Conservation (phyloP, 2,888 invertebrate genomes). For the Lissonota sp. region DNA sequence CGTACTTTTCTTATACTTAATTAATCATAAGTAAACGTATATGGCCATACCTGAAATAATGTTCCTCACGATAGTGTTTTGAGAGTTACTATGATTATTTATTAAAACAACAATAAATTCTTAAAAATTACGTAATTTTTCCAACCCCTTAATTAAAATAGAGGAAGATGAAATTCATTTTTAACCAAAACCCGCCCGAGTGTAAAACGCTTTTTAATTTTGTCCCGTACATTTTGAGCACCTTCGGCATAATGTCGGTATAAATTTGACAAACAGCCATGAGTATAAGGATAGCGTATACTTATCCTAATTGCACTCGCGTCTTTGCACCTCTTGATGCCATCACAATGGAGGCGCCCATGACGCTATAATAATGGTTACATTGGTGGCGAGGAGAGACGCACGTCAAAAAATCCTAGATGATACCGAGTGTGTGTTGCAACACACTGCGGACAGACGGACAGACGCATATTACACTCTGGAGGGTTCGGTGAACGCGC, state of each 20-base stretch:
- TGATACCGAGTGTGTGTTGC: slow-evolving; percentile 22
- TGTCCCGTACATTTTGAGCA: background rate
- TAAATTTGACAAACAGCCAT: slow-evolving; percentile 13
- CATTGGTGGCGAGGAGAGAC: slow-evolving; percentile 16
- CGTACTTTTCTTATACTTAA: too few relatives aligned
- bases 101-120: too few relatives aligned
- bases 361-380: slow-evolving; percentile 46
- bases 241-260: background rate
- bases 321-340: slow-evolving; percentile 39
- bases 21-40: too few relatives aligned
- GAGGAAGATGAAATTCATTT: too few relatives aligned
- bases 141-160: too few relatives aligned
- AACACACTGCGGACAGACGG: slow-evolving; percentile 4
- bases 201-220: background rate
- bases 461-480: slow-evolving; percentile 1
- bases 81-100: too few relatives aligned
- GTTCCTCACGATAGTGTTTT: too few relatives aligned
- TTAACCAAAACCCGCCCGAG: too few relatives aligned
- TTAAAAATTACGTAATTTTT: too few relatives aligned
- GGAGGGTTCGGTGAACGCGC: slow-evolving; percentile 52
- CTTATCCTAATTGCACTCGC: slow-evolving; percentile 58
- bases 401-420: slow-evolving; percentile 50
- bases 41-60: too few relatives aligned
- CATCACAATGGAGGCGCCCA: slow-evolving; percentile 33
- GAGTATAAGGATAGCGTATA: slow-evolving; percentile 14